Evolutionary conservation across 2,797 vertebrate species (phyloP).

Genomic region (Bradypodion pumilum): DNA sequence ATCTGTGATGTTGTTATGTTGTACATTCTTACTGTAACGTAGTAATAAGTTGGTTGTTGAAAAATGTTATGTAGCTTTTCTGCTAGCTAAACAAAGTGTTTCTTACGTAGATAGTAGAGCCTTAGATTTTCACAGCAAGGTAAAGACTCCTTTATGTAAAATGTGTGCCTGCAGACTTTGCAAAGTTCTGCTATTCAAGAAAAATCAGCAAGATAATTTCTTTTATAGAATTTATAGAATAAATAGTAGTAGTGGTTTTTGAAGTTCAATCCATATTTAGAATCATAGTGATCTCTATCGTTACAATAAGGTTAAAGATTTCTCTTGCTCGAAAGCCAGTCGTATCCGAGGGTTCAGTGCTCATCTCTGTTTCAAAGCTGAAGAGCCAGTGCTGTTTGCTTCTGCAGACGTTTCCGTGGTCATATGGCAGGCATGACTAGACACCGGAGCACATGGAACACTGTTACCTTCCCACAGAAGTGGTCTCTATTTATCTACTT

Average conservation of each 20-base stretch:
- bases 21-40: constrained; percentile 63
- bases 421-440: too few relatives aligned
- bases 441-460: too few relatives aligned
- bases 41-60: constrained; percentile 50
- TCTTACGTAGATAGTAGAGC: constrained; percentile 59
- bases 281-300: constrained; percentile 68
- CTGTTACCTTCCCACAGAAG: too few relatives aligned
- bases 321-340: too few relatives aligned
- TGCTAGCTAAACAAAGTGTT: constrained; percentile 62
- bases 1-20: constrained; percentile 56
- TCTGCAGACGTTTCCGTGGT: too few relatives aligned
- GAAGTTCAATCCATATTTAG: constrained; percentile 74
- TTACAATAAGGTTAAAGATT: constrained; percentile 61
- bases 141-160: constrained; percentile 60
- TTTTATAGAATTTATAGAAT: constrained; percentile 69
- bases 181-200: constrained; percentile 59
- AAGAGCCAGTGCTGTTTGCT: too few relatives aligned
- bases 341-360: too few relatives aligned
- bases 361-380: too few relatives aligned
- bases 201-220: constrained; percentile 67
- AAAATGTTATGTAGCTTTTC: constrained; percentile 49
- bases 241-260: constrained; percentile 58
- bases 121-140: constrained; percentile 59
- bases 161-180: constrained; percentile 70
- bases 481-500: too few relatives aligned